Evolutionary conservation across 2,888 invertebrate genomes (phyloP).

Genomic region (Ecliptopera silaceata): DNA sequence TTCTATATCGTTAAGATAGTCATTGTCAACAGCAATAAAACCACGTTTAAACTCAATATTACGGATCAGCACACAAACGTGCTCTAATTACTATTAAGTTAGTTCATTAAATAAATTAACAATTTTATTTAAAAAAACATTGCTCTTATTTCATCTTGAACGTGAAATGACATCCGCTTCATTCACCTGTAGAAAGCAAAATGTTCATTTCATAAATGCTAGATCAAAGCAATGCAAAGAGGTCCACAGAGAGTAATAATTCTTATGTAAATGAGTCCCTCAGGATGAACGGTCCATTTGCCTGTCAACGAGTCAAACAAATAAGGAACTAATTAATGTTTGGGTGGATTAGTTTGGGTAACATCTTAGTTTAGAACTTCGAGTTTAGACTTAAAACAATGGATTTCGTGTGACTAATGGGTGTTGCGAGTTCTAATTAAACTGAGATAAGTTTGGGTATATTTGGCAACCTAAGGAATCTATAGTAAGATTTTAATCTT

Average conservation of each 20-base stretch:
- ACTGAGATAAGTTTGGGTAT: neutral
- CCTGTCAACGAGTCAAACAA: slow-evolving; percentile 39
- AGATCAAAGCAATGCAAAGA: slow-evolving; percentile 29
- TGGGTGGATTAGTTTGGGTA: slow-evolving; percentile 16
- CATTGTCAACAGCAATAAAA: too few relatives aligned
- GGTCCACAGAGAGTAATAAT: slow-evolving; percentile 27
- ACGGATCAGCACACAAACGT: too few relatives aligned
- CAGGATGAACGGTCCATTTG: slow-evolving; percentile 33
- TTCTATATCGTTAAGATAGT: too few relatives aligned
- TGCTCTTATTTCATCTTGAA: too few relatives aligned
- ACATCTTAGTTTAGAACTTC: slow-evolving; percentile 27
- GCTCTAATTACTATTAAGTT: too few relatives aligned
- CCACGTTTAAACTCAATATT: too few relatives aligned
- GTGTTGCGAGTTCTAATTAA: neutral
- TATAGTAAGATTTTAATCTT: too few relatives aligned
- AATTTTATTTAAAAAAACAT: too few relatives aligned
- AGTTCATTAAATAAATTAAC: too few relatives aligned
- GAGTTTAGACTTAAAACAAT: slow-evolving; percentile 16
- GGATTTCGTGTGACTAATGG: slow-evolving; percentile 8
- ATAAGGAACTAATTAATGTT: slow-evolving; percentile 38
- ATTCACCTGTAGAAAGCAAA: slow-evolving; percentile 7
- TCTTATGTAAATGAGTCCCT: slow-evolving; percentile 31
- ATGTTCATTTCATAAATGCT: slow-evolving; percentile 16
- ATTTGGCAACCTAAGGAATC: neutral
- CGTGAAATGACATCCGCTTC: neutral